phyloP scores from a whole-genome alignment of 2,797 vertebrate species.

The Muscicapa striata region DNA sequence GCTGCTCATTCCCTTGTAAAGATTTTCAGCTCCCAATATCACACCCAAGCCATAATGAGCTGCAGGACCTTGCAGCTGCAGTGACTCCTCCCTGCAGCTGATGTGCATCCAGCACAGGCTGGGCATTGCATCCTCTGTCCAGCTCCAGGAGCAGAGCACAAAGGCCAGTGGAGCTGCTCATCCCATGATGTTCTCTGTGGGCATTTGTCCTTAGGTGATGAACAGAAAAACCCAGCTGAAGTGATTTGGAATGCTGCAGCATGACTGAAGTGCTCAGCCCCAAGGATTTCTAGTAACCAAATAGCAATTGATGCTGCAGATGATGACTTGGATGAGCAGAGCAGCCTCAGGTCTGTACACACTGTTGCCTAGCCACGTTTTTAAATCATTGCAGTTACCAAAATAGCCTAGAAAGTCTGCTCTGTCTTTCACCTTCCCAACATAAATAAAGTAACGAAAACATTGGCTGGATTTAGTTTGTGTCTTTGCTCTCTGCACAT shows the following conservation, averaged over 20 bases:
- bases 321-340: constrained; percentile 17
- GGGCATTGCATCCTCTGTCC: background rate
- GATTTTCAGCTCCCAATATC: background rate
- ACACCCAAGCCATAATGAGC: accelerated
- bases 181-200: background rate
- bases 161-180: background rate
- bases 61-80: background rate
- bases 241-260: background rate
- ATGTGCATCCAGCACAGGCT: background rate
- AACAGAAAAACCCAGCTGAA: background rate
- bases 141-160: background rate
- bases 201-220: too few relatives aligned
- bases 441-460: constrained; percentile 33
- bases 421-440: constrained; percentile 36
- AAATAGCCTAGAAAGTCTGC: constrained; percentile 25
- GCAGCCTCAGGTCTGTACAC: background rate
- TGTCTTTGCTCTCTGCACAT: constrained; percentile 4
- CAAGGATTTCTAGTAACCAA: background rate
- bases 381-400: constrained; percentile 17
- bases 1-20: background rate
- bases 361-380: constrained; percentile 3
- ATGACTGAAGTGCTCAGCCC: background rate
- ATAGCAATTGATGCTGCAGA: background rate
- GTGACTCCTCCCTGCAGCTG: background rate
- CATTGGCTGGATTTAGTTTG: background rate